Evolutionary conservation across 1,140 invertebrate species (phyloP).

Genomic region (Drosophila lowei): DNA sequence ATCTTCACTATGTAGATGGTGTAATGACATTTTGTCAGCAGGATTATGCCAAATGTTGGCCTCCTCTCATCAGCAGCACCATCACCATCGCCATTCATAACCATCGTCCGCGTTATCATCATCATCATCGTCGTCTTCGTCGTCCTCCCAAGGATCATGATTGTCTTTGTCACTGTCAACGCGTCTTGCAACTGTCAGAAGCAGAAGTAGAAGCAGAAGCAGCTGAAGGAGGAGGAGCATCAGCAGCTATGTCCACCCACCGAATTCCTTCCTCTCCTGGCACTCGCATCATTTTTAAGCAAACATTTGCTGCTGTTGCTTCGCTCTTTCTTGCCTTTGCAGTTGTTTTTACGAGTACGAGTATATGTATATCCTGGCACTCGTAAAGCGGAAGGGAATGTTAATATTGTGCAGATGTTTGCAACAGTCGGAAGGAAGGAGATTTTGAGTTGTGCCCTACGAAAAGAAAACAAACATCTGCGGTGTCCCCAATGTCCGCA

Average conservation of each 20-base stretch:
- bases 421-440: too few relatives aligned
- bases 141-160: slow-evolving; percentile 51
- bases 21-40: slow-evolving; percentile 78
- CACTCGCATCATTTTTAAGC: slow-evolving; percentile 72
- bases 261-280: slow-evolving; percentile 16
- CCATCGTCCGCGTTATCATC: slow-evolving; percentile 26
- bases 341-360: slow-evolving; percentile 6
- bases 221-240: too few relatives aligned
- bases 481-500: too few relatives aligned
- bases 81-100: slow-evolving; percentile 4
- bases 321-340: slow-evolving; percentile 16
- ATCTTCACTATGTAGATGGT: slow-evolving; percentile 61
- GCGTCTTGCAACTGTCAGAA: slow-evolving; percentile 68
- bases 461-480: too few relatives aligned
- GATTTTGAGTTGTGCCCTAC: too few relatives aligned
- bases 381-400: slow-evolving; percentile 3
- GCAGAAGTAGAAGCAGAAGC: slow-evolving; percentile 38
- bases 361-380: too few relatives aligned
- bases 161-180: slow-evolving; percentile 77
- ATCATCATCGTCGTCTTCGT: slow-evolving; percentile 34
- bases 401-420: slow-evolving; percentile 5
- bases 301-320: slow-evolving; percentile 63
- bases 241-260: slow-evolving; percentile 5
- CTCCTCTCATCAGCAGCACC: slow-evolving; percentile 7
- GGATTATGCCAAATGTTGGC: slow-evolving; percentile 65